phyloP scores from a whole-genome alignment of 1,140 invertebrate species.

The Psix sp. region DNA sequence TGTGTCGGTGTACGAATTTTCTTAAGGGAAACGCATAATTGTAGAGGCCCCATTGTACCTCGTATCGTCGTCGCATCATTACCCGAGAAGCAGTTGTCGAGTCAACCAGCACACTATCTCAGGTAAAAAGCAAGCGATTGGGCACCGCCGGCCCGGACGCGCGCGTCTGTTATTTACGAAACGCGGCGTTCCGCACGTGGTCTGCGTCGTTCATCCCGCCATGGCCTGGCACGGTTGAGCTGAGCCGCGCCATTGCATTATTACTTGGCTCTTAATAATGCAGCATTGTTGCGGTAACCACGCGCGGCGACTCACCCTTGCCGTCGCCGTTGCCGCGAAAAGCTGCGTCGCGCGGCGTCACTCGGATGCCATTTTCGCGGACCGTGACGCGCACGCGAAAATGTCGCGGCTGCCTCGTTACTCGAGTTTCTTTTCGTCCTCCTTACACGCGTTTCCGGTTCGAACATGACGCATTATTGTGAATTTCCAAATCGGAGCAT shows the following conservation, averaged over 20 bases:
- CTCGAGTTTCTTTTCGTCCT: background rate
- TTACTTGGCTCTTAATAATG: background rate
- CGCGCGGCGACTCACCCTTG: background rate
- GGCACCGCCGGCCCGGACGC: background rate
- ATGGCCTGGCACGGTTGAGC: constrained; percentile 3
- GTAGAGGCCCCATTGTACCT: constrained; percentile 57
- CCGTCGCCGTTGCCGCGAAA: background rate
- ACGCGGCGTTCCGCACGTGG: constrained; percentile 60
- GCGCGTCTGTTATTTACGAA: constrained; percentile 10
- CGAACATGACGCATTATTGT: no score
- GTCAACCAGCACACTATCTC: constrained; percentile 1
- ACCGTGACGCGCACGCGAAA: constrained; percentile 49
- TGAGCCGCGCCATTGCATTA: background rate
- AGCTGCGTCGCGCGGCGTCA: constrained; percentile 67
- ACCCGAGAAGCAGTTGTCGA: constrained; percentile 24
- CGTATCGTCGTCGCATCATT: constrained; percentile 39
- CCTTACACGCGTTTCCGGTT: background rate
- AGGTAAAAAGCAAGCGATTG: constrained; percentile 37
- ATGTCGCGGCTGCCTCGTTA: background rate
- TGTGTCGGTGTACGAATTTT: constrained; percentile 66
- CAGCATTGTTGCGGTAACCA: background rate
- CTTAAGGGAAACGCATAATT: constrained; percentile 61
- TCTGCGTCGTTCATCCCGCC: constrained; percentile 40
- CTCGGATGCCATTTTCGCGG: constrained; percentile 75
- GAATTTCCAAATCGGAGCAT: no score